Base-by-base conservation (phyloP, 2,113 vertebrate genomes). In the Psephotus haematonotus region DNA sequence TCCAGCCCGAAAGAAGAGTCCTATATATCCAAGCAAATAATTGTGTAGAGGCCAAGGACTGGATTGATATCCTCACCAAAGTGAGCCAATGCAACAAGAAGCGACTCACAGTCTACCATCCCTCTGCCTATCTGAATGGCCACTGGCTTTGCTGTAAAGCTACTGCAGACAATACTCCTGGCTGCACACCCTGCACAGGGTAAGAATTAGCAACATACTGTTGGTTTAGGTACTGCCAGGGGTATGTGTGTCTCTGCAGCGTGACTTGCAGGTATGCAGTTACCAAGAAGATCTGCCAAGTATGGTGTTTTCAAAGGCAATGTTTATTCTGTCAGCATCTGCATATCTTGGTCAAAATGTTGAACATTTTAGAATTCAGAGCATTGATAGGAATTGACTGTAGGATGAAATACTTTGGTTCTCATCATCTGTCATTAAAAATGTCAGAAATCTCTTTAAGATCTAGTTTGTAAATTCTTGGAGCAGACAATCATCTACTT, bases 1-100 rank as follows among this genome's bases (percentile, higher is more conserved):
- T 99, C 90, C 99, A 99, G 96, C 99, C 99, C 7, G 99, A 99
- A 97, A 98, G 96, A 55, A 95, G 99, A 37, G 99, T 99, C 0
- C 97, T 99, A n/a, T 99, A 99, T 97, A 99, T 99, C 94, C 99
- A 99, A 97, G 99, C 99, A 97, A 99, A 99, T 97, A 99, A 99
- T 92, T 99, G 99, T 5, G 99, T 99, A 35, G 99, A 99, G 97
- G 99, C 99, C 3, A 99, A 98, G 41, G 99, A 99, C 97, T 99
- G 99, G 99, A 99, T 99, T 37, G 99, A 99, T 97, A 99, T 99
- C 95, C 98, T 99, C 90, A 99, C 99, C 97, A 99, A 99, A 98
- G 99, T 99, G 76, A 99, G 99, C 97, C 99, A 99, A 92, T 99
- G 99, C 97, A 99, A 99, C 98, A 98, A 99, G 97, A 99, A 99